Base-by-base conservation (phyloP, 2,113 vertebrate genomes). In the Labeo rohita region DNA sequence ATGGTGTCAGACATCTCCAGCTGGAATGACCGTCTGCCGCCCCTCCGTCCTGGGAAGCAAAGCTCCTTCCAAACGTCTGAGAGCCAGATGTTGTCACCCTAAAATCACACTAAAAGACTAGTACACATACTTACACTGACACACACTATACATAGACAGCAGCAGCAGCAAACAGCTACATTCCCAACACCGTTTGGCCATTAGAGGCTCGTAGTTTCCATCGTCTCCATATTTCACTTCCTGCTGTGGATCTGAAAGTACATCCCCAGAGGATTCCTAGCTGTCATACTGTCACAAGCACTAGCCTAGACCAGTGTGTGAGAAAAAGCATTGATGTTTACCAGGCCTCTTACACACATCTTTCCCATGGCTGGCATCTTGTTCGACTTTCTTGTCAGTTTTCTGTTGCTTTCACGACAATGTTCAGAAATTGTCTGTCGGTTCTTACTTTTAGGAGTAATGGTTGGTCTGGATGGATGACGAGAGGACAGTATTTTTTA, bases 211-310 rank as follows among this genome's bases (percentile, higher is more conserved):
- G 13, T 47, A 16, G 85, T 84, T 87, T 89, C 90, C 88, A 92
- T 93, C 90, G 13, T 63, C 18, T 59, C 50, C 86, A 90, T 90
- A 88, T 93, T 93, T 92, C 89, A 93, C 93, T 92, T 93, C 90
- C 91, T 90, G 89, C 76, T 75, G 77, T 82, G 89, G 88, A 88
- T 91, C 56, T 45, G 86, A 90, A 91, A 88, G 87, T 87, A 77
- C 84, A 76, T 91, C 92, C 88, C 90, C 78, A 84, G 90, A 91
- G 91, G 84, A 86, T 91, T 91, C 81, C 85, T 74, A 84, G 86
- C 91, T 91, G 93, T 93, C 92, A 92, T 88, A 81, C 90, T 90
- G 90, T 92, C 93, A 90, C 87, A 88, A 91, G 84, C 89, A 85
- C 75, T 61, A 91, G 90, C 87, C 89, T 81, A 90, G 86, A 90